phyloP scores from a whole-genome alignment of 2,888 invertebrate genomes.

The Drepana falcataria region DNA sequence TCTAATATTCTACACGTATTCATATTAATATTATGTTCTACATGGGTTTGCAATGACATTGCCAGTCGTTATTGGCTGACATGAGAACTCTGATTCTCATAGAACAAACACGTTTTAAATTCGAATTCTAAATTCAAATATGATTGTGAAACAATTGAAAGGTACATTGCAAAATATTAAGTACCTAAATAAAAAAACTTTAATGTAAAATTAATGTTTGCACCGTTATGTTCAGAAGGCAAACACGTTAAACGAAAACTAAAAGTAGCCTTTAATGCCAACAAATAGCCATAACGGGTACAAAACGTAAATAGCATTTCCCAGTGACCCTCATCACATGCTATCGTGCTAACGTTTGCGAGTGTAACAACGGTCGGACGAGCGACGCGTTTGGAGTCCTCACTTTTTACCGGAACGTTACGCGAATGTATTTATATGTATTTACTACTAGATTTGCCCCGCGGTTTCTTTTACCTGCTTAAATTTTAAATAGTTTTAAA shows the following conservation, averaged over 20 bases:
- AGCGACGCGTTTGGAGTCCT: background rate
- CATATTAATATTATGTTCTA: background rate
- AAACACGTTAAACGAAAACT: background rate
- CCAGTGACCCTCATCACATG: slow-evolving; percentile 39
- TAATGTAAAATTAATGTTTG: too few species aligned
- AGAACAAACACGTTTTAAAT: too few species aligned
- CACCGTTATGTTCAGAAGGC: too few species aligned
- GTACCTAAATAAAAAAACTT: too few species aligned
- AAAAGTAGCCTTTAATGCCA: background rate
- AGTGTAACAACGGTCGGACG: slow-evolving; percentile 32
- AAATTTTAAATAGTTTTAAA: too few species aligned
- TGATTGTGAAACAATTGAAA: too few species aligned
- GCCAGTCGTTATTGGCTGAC: too few species aligned
- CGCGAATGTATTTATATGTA: background rate
- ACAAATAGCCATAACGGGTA: background rate
- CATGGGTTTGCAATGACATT: slow-evolving; percentile 2
- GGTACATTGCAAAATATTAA: too few species aligned
- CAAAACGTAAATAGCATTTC: slow-evolving; percentile 6
- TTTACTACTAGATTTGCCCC: background rate
- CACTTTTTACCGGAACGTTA: background rate
- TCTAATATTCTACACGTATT: slow-evolving; percentile 12
- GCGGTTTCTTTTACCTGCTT: too few species aligned
- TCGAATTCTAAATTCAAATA: too few species aligned
- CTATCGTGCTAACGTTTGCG: slow-evolving; percentile 28
- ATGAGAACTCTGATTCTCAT: too few species aligned